These are phyloP conservation scores for Polydrusus pterygomalis DNA, from an alignment of 2,888 invertebrate species.

Conservation along the genomic window DNA sequence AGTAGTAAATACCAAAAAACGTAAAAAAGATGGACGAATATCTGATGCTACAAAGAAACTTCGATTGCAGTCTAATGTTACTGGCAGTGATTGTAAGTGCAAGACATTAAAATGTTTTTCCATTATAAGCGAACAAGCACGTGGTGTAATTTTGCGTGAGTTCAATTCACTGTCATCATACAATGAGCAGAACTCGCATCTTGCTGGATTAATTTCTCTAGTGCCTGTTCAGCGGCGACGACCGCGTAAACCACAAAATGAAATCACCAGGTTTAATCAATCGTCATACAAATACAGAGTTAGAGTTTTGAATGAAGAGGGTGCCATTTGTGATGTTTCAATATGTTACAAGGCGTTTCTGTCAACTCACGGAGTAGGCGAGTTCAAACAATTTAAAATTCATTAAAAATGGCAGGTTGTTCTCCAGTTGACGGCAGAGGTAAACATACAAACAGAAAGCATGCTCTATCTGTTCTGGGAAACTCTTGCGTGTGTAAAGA, in stretches of 20 bases:
- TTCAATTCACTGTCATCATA: not conserved
- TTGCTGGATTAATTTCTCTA: not conserved
- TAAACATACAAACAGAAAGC: not conserved
- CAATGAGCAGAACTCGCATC: not conserved
- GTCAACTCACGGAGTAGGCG: too few relatives aligned
- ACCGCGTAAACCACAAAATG: not conserved
- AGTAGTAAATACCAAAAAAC: slow-evolving; percentile 6
- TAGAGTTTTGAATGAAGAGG: too few relatives aligned
- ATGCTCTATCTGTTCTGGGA: not conserved
- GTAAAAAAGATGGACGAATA: slow-evolving; percentile 14
- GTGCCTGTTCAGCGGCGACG: not conserved
- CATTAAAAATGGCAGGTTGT: not conserved
- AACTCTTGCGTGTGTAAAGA: not conserved
- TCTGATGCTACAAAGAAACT: slow-evolving; percentile 17
- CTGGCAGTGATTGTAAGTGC: slow-evolving; percentile 17
- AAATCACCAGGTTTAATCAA: too few relatives aligned
- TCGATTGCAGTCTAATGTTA: slow-evolving; percentile 16
- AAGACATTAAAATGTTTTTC: not conserved
- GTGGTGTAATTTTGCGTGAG: not conserved
- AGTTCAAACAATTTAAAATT: too few relatives aligned
- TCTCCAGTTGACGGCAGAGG: not conserved
- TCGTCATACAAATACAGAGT: too few relatives aligned
- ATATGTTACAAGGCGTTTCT: too few relatives aligned
- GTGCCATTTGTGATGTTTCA: too few relatives aligned
- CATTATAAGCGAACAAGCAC: not conserved